Evolutionary conservation across 1,140 invertebrate genomes (phyloP), one percentile per base, ranked within the genome.

Genomic region (Halictus rubicundus): DNA sequence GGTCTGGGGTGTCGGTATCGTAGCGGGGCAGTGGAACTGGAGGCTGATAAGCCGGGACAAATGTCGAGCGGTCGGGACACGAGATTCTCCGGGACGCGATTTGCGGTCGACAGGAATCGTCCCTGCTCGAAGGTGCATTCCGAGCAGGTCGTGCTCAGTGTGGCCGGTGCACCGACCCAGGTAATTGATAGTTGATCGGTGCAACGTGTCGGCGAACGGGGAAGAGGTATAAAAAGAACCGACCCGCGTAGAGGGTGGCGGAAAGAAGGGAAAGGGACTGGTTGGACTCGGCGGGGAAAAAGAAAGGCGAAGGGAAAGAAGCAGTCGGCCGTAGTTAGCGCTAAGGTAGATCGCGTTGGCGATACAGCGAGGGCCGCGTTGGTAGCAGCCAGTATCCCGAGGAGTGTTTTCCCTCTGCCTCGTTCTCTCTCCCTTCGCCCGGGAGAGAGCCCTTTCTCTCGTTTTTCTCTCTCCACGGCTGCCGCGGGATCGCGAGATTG

Each of bases 141-240:
- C 85, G 71, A 77, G 68, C 80, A 87, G 78, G 68, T 84, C 82
- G 78, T 81, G 85, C 80, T 77, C 71, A 64, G 59, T 39, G 57
- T 72, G 76, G 74, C 70, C 79, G 66, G 71, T 80, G 81, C 83
- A 85, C 74, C 83, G 75, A 69, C 72, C 75, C 77, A 64, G 81
- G 85, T 88, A 87, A 89, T 89, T 86, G 85, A 87, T 89, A 83
- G 87, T 81, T 83, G 83, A 89, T 88, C 84, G 82, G 70, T 66
- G 85, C 75, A 82, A 79, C 76, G 85, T 77, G 82, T 77, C 76
- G 80, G 78, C 52, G 66, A 66, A 54, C 71, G 42, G 78, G 52
- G 23, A 37, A 46, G 49, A 19, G 54, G 59, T 9, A 57, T 10
- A 54, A 37, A 63, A 74, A 69, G 65, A 68, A 73, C n/a, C 82